Conservation (phyloP, 2,797 vertebrate species). For the Platalea minor region DNA sequence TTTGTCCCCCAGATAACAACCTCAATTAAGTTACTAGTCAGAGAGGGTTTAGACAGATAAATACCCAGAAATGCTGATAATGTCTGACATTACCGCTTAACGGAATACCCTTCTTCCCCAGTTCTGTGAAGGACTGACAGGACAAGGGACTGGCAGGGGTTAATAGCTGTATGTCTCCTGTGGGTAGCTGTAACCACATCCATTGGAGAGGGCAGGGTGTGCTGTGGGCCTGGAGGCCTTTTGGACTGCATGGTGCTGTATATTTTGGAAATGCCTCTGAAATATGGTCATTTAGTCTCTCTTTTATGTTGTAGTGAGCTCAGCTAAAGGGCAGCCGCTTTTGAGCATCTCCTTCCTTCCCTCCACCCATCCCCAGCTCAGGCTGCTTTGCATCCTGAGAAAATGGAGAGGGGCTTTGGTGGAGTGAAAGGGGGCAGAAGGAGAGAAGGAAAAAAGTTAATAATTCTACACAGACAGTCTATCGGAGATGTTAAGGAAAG, state of each 20-base stretch:
- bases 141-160: background rate
- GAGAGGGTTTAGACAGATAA: background rate
- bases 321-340: background rate
- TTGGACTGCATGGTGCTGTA: background rate
- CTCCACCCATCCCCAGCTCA: background rate
- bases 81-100: background rate
- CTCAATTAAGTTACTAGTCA: background rate
- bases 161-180: background rate
- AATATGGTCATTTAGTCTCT: background rate
- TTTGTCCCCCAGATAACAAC: background rate
- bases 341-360: background rate
- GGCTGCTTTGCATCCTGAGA: constrained; percentile 53
- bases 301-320: constrained; percentile 21
- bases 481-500: constrained; percentile 1
- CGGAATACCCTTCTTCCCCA: background rate
- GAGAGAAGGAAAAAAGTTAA: constrained; percentile 30
- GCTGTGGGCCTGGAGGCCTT: background rate
- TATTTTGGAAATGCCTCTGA: constrained; percentile 36
- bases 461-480: constrained; percentile 41
- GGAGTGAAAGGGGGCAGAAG: constrained; percentile 13
- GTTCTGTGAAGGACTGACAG: background rate
- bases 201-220: background rate
- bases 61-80: background rate
- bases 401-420: constrained; percentile 16
- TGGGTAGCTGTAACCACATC: background rate